phyloP scores from a whole-genome alignment of 2,113 vertebrate species.

The Anthoscopus minutus region DNA sequence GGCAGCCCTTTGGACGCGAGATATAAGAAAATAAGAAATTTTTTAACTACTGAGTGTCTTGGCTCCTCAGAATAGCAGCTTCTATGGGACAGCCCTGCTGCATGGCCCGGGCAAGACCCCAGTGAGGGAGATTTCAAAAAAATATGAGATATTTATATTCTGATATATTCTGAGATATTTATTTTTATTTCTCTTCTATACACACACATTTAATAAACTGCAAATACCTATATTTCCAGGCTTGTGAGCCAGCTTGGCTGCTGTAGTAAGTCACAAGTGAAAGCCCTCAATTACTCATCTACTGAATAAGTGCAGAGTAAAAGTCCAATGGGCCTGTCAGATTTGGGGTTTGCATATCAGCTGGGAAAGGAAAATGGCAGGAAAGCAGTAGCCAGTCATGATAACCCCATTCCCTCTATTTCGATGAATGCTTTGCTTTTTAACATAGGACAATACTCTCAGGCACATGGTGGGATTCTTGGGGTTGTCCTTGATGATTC shows the following conservation, averaged over 20 bases:
- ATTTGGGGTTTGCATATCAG: not conserved
- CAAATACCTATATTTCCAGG: not conserved
- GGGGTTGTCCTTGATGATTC: not conserved
- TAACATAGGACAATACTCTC: not conserved
- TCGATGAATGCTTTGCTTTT: not conserved
- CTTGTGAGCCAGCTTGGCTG: not conserved
- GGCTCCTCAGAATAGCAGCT: not conserved
- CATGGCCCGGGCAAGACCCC: not conserved
- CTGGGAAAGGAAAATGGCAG: not conserved
- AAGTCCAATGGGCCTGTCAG: fast-evolving
- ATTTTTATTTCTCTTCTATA: not conserved
- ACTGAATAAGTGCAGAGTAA: not conserved
- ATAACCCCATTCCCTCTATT: not conserved
- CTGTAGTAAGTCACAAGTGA: not conserved
- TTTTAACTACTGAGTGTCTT: not conserved
- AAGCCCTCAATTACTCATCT: fast-evolving
- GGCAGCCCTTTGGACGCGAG: not conserved
- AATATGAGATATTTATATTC: not conserved
- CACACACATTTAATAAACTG: not conserved
- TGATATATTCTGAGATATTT: not conserved
- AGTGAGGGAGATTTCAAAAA: not conserved
- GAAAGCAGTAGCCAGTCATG: not conserved
- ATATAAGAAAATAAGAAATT: not conserved
- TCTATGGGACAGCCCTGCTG: not conserved
- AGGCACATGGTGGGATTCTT: not conserved